phyloP scores from a whole-genome alignment of 2,888 invertebrate species.

The Andrena camellia region DNA sequence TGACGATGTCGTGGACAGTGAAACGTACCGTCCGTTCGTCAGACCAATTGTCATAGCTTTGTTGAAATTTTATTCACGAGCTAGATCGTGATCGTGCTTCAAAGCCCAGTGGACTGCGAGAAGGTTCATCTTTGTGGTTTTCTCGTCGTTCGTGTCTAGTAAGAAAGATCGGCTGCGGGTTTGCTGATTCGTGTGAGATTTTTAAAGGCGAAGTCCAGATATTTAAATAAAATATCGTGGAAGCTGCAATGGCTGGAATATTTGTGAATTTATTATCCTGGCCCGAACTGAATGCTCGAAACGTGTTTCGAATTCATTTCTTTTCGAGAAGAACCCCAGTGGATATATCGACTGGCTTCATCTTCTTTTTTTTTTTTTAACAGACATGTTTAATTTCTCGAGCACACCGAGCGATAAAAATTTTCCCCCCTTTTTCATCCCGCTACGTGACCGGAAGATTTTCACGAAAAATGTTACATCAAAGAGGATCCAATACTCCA shows the following conservation, averaged over 20 bases:
- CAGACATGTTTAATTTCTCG: neutral
- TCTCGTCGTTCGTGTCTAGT: neutral
- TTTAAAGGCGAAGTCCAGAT: neutral
- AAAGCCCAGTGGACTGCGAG: no score
- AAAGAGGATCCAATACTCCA: neutral
- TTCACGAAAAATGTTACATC: neutral
- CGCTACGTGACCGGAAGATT: neutral
- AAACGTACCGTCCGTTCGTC: neutral
- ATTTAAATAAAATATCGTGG: constrained; percentile 7
- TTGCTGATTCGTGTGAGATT: neutral
- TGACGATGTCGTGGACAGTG: neutral
- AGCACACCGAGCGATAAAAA: neutral
- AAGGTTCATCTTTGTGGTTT: neutral
- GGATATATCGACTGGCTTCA: neutral
- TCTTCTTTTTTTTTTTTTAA: constrained; percentile 13
- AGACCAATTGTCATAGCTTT: no score
- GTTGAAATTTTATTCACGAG: neutral
- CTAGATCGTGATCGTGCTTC: no score
- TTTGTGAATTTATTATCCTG: constrained; percentile 24
- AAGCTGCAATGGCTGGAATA: neutral
- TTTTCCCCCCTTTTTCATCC: neutral
- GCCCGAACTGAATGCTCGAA: neutral
- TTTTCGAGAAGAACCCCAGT: no score
- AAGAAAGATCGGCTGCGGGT: neutral
- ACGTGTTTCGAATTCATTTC: constrained; percentile 15